Evolutionary conservation across 2,113 vertebrate genomes (phyloP).

Genomic region (Lates calcarifer): DNA sequence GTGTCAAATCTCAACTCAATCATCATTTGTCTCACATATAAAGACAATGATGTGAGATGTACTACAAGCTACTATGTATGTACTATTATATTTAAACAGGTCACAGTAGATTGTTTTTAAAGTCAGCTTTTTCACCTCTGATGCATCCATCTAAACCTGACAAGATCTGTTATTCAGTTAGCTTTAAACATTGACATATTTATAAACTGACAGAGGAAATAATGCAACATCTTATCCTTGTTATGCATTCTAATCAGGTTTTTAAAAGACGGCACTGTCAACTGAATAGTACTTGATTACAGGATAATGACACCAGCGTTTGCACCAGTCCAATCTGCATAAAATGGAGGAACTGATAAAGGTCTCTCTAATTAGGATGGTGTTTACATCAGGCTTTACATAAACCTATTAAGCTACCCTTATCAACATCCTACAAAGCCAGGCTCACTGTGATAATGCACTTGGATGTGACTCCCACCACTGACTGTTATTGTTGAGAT

Average conservation of each 20-base stretch:
- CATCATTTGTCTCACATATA: background rate
- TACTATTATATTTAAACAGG: conserved; percentile 1
- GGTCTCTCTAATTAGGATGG: conserved; percentile 77
- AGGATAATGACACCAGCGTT: conserved; percentile 76
- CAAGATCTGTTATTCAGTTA: conserved; percentile 49
- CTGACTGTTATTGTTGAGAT: conserved; percentile 73
- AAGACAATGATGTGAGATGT: background rate
- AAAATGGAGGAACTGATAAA: conserved; percentile 73
- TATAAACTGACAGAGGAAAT: conserved; percentile 52
- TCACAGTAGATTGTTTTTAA: background rate
- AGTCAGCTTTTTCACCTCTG: conserved; percentile 10
- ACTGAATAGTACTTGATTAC: conserved; percentile 82
- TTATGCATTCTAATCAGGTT: conserved; percentile 74
- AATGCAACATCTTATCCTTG: conserved; percentile 62
- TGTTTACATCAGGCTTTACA: conserved; percentile 76
- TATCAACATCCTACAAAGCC: conserved; percentile 70
- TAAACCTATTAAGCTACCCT: conserved; percentile 65
- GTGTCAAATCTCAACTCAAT: no score
- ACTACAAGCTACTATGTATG: background rate
- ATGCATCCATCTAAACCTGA: background rate
- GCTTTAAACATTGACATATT: conserved; percentile 49
- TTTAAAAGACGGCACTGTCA: conserved; percentile 64
- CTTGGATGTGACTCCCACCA: conserved; percentile 60
- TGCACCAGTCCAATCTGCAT: conserved; percentile 76
- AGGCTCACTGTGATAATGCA: conserved; percentile 72